Percentiles rank a stretch among this genome's conserved stretches.
These are phyloP conservation scores for Strigamia transsilvanica DNA, from an alignment of 2,888 invertebrate genomes.

Conservation along the genomic window DNA sequence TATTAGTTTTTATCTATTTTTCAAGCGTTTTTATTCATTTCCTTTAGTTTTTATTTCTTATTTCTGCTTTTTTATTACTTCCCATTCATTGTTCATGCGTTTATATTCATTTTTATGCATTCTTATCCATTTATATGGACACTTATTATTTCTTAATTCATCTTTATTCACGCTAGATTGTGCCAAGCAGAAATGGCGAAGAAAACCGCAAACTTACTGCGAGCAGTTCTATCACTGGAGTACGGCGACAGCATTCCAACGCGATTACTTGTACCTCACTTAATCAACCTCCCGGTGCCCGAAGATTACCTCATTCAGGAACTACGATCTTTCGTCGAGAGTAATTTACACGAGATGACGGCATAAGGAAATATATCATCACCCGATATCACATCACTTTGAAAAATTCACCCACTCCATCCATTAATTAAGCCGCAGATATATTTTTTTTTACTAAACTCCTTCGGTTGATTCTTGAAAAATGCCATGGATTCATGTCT, in stretches of 20 bases:
- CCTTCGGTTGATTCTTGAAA: too few relatives aligned
- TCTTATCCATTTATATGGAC: too few relatives aligned
- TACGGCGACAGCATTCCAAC: constrained; percentile 62
- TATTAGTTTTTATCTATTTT: too few relatives aligned
- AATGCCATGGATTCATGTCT: not conserved
- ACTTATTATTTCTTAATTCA: not conserved
- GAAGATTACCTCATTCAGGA: constrained; percentile 71
- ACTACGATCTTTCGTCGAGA: constrained; percentile 62
- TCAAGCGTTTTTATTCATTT: too few relatives aligned
- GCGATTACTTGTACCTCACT: constrained; percentile 66
- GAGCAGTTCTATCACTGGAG: constrained; percentile 63
- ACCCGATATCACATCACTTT: not conserved
- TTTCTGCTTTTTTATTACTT: too few relatives aligned
- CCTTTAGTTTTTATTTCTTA: too few relatives aligned
- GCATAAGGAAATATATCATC: not conserved
- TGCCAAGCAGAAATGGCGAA: constrained; percentile 72
- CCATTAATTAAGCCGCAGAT: not conserved
- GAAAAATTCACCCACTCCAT: not conserved
- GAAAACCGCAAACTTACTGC: constrained; percentile 67
- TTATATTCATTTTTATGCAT: too few relatives aligned
- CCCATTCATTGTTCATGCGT: too few relatives aligned
- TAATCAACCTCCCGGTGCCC: constrained; percentile 69
- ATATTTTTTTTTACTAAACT: not conserved
- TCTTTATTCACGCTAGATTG: constrained; percentile 61
- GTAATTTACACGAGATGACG: constrained; percentile 61